Conservation (phyloP, 2,113 vertebrate species). For the Austrofundulus limnaeus region DNA sequence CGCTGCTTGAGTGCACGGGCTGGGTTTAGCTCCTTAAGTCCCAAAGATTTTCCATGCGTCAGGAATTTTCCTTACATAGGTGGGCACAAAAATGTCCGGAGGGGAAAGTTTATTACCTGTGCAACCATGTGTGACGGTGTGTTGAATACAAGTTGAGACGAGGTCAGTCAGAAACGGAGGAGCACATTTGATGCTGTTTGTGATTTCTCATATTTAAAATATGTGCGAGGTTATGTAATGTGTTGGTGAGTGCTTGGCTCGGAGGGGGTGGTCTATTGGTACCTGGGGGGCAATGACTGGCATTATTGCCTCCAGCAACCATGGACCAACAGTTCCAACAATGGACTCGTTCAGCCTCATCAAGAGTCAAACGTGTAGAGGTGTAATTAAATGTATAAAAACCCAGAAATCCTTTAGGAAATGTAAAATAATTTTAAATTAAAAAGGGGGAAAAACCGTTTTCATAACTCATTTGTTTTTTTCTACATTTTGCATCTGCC, state of each 20-base stretch:
- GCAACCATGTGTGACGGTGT: conserved; percentile 4
- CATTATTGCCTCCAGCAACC: conserved; percentile 51
- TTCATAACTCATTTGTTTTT: background rate
- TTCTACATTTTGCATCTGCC: no score
- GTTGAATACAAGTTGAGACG: background rate
- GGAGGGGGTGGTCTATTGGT: conserved; percentile 25
- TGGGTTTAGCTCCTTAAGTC: conserved; percentile 10
- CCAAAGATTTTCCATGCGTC: conserved; percentile 62
- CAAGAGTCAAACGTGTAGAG: conserved; percentile 19
- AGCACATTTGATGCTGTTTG: conserved; percentile 9
- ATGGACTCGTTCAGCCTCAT: conserved; percentile 55
- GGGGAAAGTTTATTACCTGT: conserved; percentile 38
- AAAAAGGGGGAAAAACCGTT: background rate
- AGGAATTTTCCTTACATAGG: conserved; percentile 57
- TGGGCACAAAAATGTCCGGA: conserved; percentile 35
- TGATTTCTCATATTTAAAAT: conserved; percentile 9
- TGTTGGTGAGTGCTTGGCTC: conserved; percentile 12
- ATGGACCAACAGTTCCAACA: conserved; percentile 42
- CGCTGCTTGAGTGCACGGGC: conserved; percentile 4
- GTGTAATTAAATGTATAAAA: conserved; percentile 41
- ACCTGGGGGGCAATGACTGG: conserved; percentile 52
- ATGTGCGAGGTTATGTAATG: conserved; percentile 17
- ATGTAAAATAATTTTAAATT: background rate
- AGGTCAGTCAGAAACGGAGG: background rate
- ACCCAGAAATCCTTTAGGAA: background rate